Evolutionary conservation across 2,113 vertebrate genomes (phyloP).

Genomic region (Columbina picui): DNA sequence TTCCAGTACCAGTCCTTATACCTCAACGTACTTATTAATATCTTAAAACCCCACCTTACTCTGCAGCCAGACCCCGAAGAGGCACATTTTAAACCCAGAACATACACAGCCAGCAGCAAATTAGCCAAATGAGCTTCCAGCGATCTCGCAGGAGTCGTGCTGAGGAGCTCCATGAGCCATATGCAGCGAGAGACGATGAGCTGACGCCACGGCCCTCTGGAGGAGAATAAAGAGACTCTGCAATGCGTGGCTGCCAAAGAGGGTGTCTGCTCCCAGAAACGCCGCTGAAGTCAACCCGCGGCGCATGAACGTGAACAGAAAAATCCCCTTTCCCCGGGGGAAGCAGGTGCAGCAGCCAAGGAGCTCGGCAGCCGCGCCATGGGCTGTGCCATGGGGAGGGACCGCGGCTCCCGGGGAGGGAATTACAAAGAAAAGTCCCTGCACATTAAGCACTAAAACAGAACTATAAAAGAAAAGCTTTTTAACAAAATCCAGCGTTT

Average conservation of each 20-base stretch:
- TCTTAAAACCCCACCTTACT: not conserved
- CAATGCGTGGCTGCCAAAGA: rapidly evolving
- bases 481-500: not conserved
- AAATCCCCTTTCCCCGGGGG: not conserved
- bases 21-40: not conserved
- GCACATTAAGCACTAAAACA: not conserved
- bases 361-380: not conserved
- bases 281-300: rapidly evolving
- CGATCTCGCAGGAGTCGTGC: not conserved
- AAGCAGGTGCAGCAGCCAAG: not conserved
- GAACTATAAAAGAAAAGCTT: not conserved
- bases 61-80: not conserved
- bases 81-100: not conserved
- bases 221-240: not conserved
- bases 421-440: not conserved
- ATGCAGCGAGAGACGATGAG: not conserved
- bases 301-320: not conserved
- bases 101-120: not conserved
- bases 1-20: too few relatives aligned
- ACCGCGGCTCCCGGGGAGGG: not conserved
- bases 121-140: not conserved
- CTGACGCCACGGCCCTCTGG: not conserved
- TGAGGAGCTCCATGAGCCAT: not conserved
- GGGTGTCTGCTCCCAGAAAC: not conserved
- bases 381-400: not conserved